phyloP scores from a whole-genome alignment of 2,797 vertebrate genomes.

The Silurus aristotelis region DNA sequence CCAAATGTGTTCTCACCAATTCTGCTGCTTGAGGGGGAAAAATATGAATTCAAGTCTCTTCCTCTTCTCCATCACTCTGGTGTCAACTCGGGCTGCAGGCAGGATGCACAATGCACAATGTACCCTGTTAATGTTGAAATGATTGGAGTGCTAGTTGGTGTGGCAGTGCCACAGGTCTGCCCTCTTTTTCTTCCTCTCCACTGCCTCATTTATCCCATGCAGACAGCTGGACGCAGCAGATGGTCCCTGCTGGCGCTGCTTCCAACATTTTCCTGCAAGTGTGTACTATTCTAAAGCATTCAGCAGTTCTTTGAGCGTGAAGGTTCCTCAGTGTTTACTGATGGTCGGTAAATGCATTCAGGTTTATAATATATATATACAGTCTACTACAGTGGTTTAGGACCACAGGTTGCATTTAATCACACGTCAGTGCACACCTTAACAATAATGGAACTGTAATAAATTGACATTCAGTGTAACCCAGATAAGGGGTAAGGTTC shows the following conservation, averaged over 20 bases:
- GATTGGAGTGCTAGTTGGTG: constrained; percentile 11
- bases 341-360: background rate
- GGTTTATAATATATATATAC: background rate
- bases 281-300: constrained; percentile 13
- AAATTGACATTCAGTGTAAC: too few relatives aligned
- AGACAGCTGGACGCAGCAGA: constrained; percentile 55
- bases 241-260: constrained; percentile 44
- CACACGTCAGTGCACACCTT: too few relatives aligned
- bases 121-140: constrained; percentile 23
- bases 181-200: constrained; percentile 35
- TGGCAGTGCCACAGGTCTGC: constrained; percentile 43
- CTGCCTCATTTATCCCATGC: constrained; percentile 40
- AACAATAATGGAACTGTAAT: too few relatives aligned
- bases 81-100: background rate
- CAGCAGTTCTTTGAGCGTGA: background rate
- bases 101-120: background rate
- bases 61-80: background rate
- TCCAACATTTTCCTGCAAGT: constrained; percentile 35
- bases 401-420: too few relatives aligned
- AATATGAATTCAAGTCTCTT: too few relatives aligned
- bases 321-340: background rate
- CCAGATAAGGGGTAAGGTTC: too few relatives aligned
- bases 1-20: background rate
- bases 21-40: background rate
- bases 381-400: too few relatives aligned